Base-by-base conservation (phyloP, 2,888 invertebrate species). In the Trachelus troglodyta region DNA sequence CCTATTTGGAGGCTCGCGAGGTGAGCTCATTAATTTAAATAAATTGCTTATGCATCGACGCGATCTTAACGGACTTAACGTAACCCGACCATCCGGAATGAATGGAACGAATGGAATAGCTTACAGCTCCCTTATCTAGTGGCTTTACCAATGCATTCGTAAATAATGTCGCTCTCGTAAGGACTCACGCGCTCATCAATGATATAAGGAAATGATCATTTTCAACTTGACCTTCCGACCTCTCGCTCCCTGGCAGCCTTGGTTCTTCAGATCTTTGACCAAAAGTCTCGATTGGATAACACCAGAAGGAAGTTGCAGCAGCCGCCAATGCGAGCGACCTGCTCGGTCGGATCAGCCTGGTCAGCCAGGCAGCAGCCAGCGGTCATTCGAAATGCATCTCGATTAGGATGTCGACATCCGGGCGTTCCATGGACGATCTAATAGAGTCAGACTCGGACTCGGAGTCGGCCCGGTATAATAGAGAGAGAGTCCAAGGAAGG, bases 11-110 rank as follows among this genome's bases (percentile, higher is more conserved):
- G 77, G 76, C 77, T 78, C 80, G 77, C 80, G 82, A 81, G 83
- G 82, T 83, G 83, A 87, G 86, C 87, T 87, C 87, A 87, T 87
- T 87, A 87, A 87, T 87, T 87, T 87, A 85, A 86, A 87, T 87
- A 87, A 87, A 87, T 87, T 85, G 87, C 69, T 85, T 85, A 87
- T 87, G 85, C 85, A 85, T 87, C 84, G 78, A 82, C 83, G 84
- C 84, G 84, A 86, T 87, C 87, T 84, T 82, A 82, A 76, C 75
- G 79, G 82, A 77, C 79, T 82, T 83, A 83, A 82, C 83, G 84
- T 76, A 79, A 81, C 80, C 82, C 79, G 86, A 86, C 80, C 85
- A 87, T 85, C 86, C 85, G 81, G 84, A 84, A 40, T 40, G 40
- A 40, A 40, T 40, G 40, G 40, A 40, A 6, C 40, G 40, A 40